Conservation (phyloP, 2,888 invertebrate species). For the Mythimna loreyi region DNA sequence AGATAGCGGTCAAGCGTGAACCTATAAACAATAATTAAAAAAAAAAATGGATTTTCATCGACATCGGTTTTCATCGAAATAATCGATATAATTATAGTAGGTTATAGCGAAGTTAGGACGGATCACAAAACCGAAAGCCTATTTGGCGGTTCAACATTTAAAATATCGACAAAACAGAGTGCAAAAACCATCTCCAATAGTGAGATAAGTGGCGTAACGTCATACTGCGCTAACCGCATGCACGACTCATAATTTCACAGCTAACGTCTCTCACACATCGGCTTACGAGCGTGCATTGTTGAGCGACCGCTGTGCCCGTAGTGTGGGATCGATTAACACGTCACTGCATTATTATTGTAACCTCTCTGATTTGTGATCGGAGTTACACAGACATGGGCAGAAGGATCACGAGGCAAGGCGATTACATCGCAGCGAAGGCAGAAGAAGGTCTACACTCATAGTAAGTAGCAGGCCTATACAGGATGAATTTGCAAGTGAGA, state of each 20-base stretch:
- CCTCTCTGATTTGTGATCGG: constrained; percentile 39
- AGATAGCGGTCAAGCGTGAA: too few relatives aligned
- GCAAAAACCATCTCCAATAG: constrained; percentile 20
- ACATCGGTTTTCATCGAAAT: too few relatives aligned
- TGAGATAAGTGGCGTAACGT: constrained; percentile 42
- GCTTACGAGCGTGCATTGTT: constrained; percentile 48
- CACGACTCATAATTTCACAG: constrained; percentile 53
- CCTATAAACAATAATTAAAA: too few relatives aligned
- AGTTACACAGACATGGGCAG: constrained; percentile 12
- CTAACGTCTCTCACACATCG: constrained; percentile 50
- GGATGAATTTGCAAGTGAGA: too few relatives aligned
- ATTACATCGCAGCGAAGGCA: not conserved
- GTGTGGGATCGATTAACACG: constrained; percentile 56
- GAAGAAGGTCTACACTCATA: not conserved
- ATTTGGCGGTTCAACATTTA: constrained; percentile 9
- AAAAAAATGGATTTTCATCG: too few relatives aligned
- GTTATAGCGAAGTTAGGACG: too few relatives aligned
- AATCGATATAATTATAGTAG: too few relatives aligned
- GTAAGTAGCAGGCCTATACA: not conserved
- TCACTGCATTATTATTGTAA: constrained; percentile 52
- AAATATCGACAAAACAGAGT: constrained; percentile 22
- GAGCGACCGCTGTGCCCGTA: constrained; percentile 46
- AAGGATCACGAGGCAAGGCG: constrained; percentile 29
- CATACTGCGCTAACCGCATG: constrained; percentile 48
- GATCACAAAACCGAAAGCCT: not conserved